Evolutionary conservation across 2,113 vertebrate genomes (phyloP).

Genomic region (Coryphaenoides rupestris): DNA sequence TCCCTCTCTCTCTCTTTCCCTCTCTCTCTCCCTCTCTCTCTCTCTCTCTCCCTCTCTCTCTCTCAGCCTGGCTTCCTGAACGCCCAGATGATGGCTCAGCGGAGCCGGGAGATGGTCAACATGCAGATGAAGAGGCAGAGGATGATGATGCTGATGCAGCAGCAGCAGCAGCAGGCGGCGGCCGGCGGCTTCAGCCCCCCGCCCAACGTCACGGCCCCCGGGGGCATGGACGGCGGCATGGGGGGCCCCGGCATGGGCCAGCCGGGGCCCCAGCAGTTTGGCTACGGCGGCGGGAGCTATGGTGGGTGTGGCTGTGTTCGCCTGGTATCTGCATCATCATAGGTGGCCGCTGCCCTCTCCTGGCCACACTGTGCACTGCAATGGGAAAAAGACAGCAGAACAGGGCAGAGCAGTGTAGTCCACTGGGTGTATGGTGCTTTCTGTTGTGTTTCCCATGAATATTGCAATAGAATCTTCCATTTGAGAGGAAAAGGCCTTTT

Average conservation of each 20-base stretch:
- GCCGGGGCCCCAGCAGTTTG: constrained; percentile 86
- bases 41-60: too few relatives aligned
- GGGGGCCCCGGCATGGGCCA: constrained; percentile 83
- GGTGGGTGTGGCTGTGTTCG: constrained; percentile 76
- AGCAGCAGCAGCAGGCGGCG: constrained; percentile 77
- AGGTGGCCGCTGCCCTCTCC: constrained; percentile 47
- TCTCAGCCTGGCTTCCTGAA: constrained; percentile 87
- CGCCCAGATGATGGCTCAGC: constrained; percentile 95
- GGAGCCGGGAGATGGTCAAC: constrained; percentile 87
- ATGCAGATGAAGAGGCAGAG: constrained; percentile 92
- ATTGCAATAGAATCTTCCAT: too few relatives aligned
- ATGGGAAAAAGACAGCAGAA: neutral
- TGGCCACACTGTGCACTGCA: constrained; percentile 31
- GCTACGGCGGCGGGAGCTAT: constrained; percentile 86
- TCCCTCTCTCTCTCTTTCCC: too few relatives aligned
- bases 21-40: too few relatives aligned
- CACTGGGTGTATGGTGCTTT: neutral
- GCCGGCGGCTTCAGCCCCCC: constrained; percentile 88
- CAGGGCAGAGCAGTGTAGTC: neutral
- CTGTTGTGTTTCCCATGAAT: neutral
- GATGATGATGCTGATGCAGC: constrained; percentile 92
- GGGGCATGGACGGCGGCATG: constrained; percentile 86
- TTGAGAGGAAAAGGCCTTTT: too few relatives aligned
- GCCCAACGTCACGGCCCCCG: constrained; percentile 91
- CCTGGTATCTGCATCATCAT: too few relatives aligned